Conservation (phyloP, 2,113 vertebrate species). For the Crypturellus undulatus region DNA sequence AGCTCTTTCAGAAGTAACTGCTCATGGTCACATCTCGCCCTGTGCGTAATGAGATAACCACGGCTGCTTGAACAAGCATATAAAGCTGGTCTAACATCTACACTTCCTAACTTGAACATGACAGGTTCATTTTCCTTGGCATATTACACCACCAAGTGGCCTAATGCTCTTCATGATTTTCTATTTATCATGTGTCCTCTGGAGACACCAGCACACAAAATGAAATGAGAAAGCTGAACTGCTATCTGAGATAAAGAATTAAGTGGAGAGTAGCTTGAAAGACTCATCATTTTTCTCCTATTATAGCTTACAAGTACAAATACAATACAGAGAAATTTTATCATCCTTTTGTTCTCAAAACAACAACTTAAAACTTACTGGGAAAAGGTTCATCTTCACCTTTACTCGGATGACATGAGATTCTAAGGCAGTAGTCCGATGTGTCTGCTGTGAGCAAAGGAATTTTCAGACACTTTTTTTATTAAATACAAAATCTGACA, state of each 20-base stretch:
- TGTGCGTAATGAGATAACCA: slow-evolving; percentile 14
- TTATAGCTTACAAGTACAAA: background rate
- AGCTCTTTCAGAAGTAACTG: background rate
- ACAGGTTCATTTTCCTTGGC: slow-evolving; percentile 68
- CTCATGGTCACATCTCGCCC: background rate
- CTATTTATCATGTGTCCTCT: background rate
- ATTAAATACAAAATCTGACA: background rate
- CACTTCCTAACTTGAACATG: background rate
- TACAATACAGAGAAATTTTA: background rate
- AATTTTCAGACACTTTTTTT: background rate
- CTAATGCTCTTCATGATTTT: background rate
- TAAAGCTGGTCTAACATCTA: background rate
- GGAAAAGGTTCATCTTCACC: background rate
- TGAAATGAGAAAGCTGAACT: background rate
- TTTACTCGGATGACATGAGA: background rate
- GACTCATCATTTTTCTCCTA: background rate
- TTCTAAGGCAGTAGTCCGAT: background rate
- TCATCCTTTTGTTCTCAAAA: background rate
- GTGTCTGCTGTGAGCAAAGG: background rate
- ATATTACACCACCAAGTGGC: slow-evolving; percentile 77
- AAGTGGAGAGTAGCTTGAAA: background rate
- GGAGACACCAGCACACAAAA: background rate
- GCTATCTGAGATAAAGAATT: background rate
- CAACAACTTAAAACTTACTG: background rate
- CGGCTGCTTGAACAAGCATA: background rate